Evolutionary conservation across 2,113 vertebrate genomes (phyloP), one percentile per base, ranked within the genome.

Genomic region (Sitta europaea): DNA sequence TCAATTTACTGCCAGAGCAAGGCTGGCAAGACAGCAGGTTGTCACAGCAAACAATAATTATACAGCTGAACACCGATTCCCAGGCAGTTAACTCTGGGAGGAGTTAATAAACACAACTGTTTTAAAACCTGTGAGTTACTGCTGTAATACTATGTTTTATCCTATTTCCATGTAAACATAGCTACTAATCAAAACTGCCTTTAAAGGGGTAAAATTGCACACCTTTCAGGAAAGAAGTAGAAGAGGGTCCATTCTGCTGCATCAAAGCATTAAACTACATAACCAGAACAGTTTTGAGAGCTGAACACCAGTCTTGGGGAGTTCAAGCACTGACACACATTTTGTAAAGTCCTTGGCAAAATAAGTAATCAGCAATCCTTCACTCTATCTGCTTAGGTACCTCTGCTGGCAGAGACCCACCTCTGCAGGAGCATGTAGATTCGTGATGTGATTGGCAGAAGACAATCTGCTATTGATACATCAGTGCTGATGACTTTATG

Each of bases 371-470:
- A 57, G 31, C 36, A 25, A 6, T 23, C 25, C 47, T 62, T 65
- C 13, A 42, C 23, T 35, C 1, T 10, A 8, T 24, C 29, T 67
- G 50, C 45, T 20, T 22, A 65, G 53, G 35, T 6, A 38, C 18
- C 43, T 59, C 24, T 6, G 1, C 54, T 81, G 59, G 12, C 31
- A 65, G 35, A 17, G 24, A 48, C 86, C 97, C 92, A 99, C 99
- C 99, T 98, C 97, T 99, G 99, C 81, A 99, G 97, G 79, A 99
- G 96, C 99, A 99, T 99, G 97, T 99, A 99, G 96, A 99, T 99
- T 25, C 99, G 99, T 7, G 99, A 99, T 0, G 99, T 99, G 93
- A 99, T 99, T 5, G 99, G 99, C 94, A 99, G 93, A 48, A 99
- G 98, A 79, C 98, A 99, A 86, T 99, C 99, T 1, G 99, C 99